Base-by-base conservation (phyloP, 1,140 invertebrate species). In the Lepidurus couesii region DNA sequence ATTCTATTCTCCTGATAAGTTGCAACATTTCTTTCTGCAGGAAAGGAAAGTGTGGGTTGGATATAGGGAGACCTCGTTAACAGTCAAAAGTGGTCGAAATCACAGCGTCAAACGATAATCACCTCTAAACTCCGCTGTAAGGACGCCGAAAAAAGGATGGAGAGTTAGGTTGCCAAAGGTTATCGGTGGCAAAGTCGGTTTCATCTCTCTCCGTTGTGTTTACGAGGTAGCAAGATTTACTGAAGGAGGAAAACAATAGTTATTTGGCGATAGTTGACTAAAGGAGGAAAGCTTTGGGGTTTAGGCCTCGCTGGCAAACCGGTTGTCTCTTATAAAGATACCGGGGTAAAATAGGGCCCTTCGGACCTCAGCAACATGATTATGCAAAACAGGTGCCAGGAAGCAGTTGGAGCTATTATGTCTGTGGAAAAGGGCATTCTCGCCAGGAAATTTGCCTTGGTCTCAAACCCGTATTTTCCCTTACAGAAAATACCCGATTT, bases 381-480 rank as follows among this genome's bases (percentile, higher is more conserved):
- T 65, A 65, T 65, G 53, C 53, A 65, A 65, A 65, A 65, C 53
- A 65, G 53, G 53, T 65, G 53, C 53, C 53, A 65, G 53, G 53
- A 65, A 65, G 53, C 53, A 65, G 53, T 65, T 65, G 53, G 53
- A 65, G 13, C 53, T 65, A 65, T 65, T 65, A 65, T 21, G 53
- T 65, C 53, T 65, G 53, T 65, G 53, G 21, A 65, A 65, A 65
- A 21, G 53, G 8, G 53, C 53, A 65, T 65, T 65, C 53, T 65
- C 53, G 53, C 53, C 53, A 65, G 53, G 53, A 65, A 65, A 65
- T 21, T 21, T 65, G 53, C 16, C 53, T 65, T 65, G 53, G 53
- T 65, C 53, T 65, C 53, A 65, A 65, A 65, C 21, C 53, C 53
- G 9, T 65, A 9, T 65, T 65, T 65, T 65, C 53, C 53, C 21